Conservation (phyloP, 1,140 invertebrate genomes). For the Pararge aegeria region DNA sequence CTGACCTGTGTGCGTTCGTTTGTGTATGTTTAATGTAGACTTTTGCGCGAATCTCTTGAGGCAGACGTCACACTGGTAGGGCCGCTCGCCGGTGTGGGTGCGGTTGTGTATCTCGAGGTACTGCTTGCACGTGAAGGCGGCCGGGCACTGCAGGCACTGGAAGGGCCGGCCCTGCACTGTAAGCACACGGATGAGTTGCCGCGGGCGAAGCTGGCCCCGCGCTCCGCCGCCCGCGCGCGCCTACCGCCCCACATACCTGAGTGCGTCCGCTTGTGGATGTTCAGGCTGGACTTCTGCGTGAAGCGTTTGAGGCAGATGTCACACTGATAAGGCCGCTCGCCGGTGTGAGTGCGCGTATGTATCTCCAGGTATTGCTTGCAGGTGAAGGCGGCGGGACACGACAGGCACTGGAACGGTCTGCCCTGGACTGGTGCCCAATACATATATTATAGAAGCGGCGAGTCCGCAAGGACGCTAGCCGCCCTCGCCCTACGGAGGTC, state of each 20-base stretch:
- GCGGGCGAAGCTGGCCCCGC: slow-evolving; percentile 65
- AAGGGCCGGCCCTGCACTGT: slow-evolving; percentile 82
- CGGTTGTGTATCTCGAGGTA: slow-evolving; percentile 89
- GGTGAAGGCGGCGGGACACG: slow-evolving; percentile 85
- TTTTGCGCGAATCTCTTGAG: slow-evolving; percentile 86
- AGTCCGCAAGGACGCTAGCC: slow-evolving; percentile 62
- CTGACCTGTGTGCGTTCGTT: slow-evolving; percentile 81
- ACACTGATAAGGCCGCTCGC: slow-evolving; percentile 86
- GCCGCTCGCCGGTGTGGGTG: slow-evolving; percentile 86
- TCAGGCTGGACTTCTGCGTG: slow-evolving; percentile 85
- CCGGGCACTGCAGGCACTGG: slow-evolving; percentile 86
- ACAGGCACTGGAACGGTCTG: slow-evolving; percentile 87
- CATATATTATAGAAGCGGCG: slow-evolving; percentile 76
- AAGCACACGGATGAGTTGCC: slow-evolving; percentile 71
- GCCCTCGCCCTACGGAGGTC: slow-evolving; percentile 66
- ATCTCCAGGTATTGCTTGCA: slow-evolving; percentile 87
- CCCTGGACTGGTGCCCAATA: slow-evolving; percentile 80
- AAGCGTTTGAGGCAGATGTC: slow-evolving; percentile 85
- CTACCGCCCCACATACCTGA: slow-evolving; percentile 51
- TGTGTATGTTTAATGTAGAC: slow-evolving; percentile 87
- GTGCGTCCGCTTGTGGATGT: slow-evolving; percentile 89
- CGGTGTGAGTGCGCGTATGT: slow-evolving; percentile 88
- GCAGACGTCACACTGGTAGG: slow-evolving; percentile 86
- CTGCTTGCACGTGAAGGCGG: slow-evolving; percentile 86
- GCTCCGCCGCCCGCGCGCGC: slow-evolving; percentile 67